phyloP scores from a whole-genome alignment of 2,888 invertebrate species.

The Coremacera marginata region DNA sequence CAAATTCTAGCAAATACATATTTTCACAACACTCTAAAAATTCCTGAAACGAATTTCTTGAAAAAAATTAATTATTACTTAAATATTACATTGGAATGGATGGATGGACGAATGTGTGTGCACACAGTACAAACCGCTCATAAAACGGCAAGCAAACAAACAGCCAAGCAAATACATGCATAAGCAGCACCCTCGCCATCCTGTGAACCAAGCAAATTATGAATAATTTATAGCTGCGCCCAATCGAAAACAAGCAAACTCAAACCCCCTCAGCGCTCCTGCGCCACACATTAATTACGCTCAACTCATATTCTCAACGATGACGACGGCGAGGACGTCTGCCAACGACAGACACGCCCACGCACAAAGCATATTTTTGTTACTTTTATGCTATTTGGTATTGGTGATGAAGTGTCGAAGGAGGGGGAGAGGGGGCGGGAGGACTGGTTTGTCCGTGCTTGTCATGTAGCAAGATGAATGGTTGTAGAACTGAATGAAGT shows the following conservation, averaged over 20 bases:
- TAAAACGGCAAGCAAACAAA: no score
- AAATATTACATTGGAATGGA: no score
- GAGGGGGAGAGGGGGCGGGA: background rate
- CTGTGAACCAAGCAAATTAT: slow-evolving; percentile 47
- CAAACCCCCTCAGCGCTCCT: background rate
- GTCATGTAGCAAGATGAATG: background rate
- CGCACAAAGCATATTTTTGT: background rate
- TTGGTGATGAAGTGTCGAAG: background rate
- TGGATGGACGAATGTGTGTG: no score
- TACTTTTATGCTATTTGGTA: background rate
- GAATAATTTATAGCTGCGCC: slow-evolving; percentile 62
- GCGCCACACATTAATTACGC: background rate
- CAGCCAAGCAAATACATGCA: background rate
- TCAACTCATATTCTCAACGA: background rate
- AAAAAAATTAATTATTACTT: no score
- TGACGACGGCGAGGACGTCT: background rate
- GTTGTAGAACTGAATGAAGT: background rate
- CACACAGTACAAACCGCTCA: no score
- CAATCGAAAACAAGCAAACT: slow-evolving; percentile 56
- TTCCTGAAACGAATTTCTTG: no score
- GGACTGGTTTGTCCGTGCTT: background rate
- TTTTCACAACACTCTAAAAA: no score
- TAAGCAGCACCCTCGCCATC: background rate
- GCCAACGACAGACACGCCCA: slow-evolving; percentile 33
- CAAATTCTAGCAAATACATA: no score